A percentile compares a stretch with the other conserved stretches of the same genome.
These are phyloP conservation scores for Meteorus cinctellus DNA, from an alignment of 2,888 invertebrate species.

Conservation along the genomic window DNA sequence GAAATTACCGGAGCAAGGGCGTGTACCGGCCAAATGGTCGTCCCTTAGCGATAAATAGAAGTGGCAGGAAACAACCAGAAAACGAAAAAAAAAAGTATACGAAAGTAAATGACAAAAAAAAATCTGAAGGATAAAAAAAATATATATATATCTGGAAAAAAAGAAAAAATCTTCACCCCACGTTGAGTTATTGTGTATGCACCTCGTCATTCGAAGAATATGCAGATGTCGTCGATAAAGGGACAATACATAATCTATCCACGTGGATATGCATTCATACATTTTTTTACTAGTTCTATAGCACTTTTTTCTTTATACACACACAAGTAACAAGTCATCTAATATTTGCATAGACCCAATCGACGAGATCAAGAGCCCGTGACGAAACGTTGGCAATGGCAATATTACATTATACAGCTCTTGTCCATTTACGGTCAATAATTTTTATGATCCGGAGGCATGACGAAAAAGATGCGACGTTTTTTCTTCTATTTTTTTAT, in stretches of 20 bases:
- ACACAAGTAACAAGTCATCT: constrained; percentile 51
- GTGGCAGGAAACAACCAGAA: constrained; percentile 28
- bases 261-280: not conserved
- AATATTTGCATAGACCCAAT: constrained; percentile 68
- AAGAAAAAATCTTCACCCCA: constrained; percentile 50
- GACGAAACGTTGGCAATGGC: constrained; percentile 62
- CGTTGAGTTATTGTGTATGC: constrained; percentile 48
- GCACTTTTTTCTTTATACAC: constrained; percentile 45
- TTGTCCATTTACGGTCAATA: constrained; percentile 45
- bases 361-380: constrained; percentile 62
- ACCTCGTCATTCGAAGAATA: constrained; percentile 51
- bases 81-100: constrained; percentile 49
- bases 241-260: constrained; percentile 20
- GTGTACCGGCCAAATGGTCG: constrained; percentile 65
- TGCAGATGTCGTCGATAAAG: constrained; percentile 61
- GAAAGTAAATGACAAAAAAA: constrained; percentile 6
- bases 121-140: not conserved
- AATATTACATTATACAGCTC: constrained; percentile 43
- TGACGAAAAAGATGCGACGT: constrained; percentile 13
- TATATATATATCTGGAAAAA: constrained; percentile 26
- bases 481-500: constrained; percentile 27
- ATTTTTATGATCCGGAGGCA: constrained; percentile 45
- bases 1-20: constrained; percentile 64
- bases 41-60: constrained; percentile 33
- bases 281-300: not conserved